Conservation (phyloP, 2,888 invertebrate genomes). For the Eutolmus rufibarbis region DNA sequence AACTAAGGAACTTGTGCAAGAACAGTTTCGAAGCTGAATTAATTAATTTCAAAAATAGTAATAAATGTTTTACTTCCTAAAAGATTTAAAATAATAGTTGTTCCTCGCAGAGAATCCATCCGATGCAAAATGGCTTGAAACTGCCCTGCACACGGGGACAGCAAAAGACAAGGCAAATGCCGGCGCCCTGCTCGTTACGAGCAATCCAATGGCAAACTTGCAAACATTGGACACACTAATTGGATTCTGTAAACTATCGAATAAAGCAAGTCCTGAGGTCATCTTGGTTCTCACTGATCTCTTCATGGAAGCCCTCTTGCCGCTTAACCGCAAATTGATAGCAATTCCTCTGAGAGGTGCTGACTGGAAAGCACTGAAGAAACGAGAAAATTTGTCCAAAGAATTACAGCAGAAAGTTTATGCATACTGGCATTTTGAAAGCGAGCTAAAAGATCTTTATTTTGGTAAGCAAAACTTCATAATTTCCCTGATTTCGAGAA, state of each 20-base stretch:
- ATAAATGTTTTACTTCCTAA: not conserved
- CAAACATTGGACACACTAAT: constrained; percentile 58
- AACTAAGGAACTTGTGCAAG: constrained; percentile 57
- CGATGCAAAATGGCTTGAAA: constrained; percentile 61
- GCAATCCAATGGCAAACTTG: constrained; percentile 60
- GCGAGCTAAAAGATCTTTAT: constrained; percentile 75
- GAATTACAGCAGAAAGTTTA: constrained; percentile 71
- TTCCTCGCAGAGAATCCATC: constrained; percentile 56
- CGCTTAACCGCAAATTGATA: constrained; percentile 58
- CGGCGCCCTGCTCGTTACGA: constrained; percentile 60
- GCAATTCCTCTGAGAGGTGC: constrained; percentile 58
- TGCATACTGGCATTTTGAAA: constrained; percentile 88
- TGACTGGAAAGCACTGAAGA: constrained; percentile 60
- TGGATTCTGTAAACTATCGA: constrained; percentile 58
- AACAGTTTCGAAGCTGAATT: constrained; percentile 56
- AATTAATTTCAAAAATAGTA: constrained; percentile 56
- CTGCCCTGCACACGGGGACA: constrained; percentile 62
- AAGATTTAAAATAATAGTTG: not conserved
- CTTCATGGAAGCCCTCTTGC: constrained; percentile 59
- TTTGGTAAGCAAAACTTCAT: not conserved
- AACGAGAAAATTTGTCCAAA: constrained; percentile 63
- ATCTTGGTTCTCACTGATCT: constrained; percentile 57
- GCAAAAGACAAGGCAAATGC: constrained; percentile 62
- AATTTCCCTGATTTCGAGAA: not conserved
- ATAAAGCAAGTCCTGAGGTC: constrained; percentile 60